These are phyloP conservation scores for Collichthys lucidus DNA, from an alignment of 2,113 vertebrate genomes.

Conservation along the genomic window DNA sequence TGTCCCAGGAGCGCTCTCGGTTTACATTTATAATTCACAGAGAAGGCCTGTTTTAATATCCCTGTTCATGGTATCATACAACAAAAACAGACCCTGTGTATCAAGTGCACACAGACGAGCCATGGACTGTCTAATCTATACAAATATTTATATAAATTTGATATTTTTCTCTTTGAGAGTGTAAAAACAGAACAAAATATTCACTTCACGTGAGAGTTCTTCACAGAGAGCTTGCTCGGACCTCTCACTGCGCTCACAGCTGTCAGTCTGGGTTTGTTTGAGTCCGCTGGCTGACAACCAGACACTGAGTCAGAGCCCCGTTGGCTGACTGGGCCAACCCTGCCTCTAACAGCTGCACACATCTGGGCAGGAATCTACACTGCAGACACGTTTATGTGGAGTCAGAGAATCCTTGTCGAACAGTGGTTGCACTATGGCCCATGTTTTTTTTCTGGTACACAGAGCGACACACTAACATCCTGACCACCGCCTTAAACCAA, in stretches of 20 bases:
- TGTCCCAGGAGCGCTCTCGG: not conserved
- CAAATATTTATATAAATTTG: not conserved
- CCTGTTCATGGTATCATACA: not conserved
- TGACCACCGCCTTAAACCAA: slow-evolving; percentile 20
- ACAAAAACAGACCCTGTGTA: not conserved
- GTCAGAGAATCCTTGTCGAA: slow-evolving; percentile 38
- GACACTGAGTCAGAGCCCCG: not conserved
- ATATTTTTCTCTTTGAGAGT: not conserved
- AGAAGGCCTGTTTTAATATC: not conserved
- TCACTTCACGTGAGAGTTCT: not conserved
- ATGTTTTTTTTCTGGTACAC: slow-evolving; percentile 7
- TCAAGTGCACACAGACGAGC: not conserved
- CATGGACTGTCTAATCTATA: not conserved
- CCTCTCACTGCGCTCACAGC: slow-evolving; percentile 5
- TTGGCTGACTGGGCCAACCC: slow-evolving; percentile 16
- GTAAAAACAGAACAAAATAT: not conserved
- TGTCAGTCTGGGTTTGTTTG: slow-evolving; percentile 14
- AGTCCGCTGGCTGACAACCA: slow-evolving; percentile 23
- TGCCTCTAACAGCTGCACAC: slow-evolving; percentile 30
- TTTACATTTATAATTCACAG: not conserved
- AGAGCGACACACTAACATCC: slow-evolving; percentile 47
- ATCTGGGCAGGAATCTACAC: slow-evolving; percentile 26
- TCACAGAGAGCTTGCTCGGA: too few relatives aligned
- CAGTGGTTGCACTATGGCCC: slow-evolving; percentile 42
- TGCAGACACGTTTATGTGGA: slow-evolving; percentile 11